Conservation (phyloP, 2,797 vertebrate genomes). For the Dryobates pubescens region DNA sequence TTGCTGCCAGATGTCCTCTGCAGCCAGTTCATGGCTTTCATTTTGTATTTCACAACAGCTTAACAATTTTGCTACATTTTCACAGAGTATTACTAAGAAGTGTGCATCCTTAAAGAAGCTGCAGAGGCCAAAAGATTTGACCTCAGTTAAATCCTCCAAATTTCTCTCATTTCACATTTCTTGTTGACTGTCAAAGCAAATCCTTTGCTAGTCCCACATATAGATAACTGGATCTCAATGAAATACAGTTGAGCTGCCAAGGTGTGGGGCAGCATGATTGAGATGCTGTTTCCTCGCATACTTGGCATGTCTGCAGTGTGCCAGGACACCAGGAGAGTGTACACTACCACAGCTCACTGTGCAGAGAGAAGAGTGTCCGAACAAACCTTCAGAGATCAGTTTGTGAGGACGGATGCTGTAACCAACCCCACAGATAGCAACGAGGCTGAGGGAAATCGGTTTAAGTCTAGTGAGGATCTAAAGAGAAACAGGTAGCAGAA, state of each 20-base stretch:
- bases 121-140: background rate
- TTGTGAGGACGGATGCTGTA: background rate
- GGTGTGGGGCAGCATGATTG: rapidly evolving
- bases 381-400: background rate
- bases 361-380: background rate
- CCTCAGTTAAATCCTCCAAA: background rate
- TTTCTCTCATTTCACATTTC: background rate
- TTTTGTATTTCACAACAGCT: background rate
- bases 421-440: background rate
- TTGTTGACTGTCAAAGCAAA: background rate
- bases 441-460: background rate
- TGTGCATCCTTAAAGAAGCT: background rate
- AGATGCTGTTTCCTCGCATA: background rate
- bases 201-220: background rate
- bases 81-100: background rate
- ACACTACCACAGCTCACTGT: background rate
- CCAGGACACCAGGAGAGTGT: background rate
- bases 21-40: background rate
- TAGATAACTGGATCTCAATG: background rate
- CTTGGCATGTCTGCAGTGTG: background rate
- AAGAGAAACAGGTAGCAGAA: conserved; percentile 8
- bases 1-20: conserved; percentile 52
- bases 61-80: background rate
- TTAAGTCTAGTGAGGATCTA: background rate
- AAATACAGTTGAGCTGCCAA: background rate